Percentiles rank a stretch among this genome's conserved stretches.
Conservation (phyloP, 2,113 vertebrate genomes). For the Lophura nycthemera region DNA sequence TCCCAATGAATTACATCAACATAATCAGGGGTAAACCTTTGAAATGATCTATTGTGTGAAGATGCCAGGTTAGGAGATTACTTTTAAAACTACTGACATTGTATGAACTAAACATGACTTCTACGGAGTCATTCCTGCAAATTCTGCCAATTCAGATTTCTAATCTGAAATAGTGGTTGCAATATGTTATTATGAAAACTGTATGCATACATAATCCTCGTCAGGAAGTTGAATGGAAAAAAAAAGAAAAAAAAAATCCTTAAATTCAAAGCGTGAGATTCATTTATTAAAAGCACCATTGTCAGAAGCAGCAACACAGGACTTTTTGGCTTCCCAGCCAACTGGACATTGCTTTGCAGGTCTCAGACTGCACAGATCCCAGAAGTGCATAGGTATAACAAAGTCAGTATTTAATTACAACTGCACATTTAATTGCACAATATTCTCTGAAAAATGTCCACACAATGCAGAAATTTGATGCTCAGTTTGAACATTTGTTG, state of each 20-base stretch:
- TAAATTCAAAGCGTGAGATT: not conserved
- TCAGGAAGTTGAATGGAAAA: not conserved
- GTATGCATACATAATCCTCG: not conserved
- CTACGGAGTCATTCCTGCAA: not conserved
- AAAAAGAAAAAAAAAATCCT: not conserved
- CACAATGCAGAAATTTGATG: not conserved
- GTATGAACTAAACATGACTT: not conserved
- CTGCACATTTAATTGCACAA: conserved; percentile 30
- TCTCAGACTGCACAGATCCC: not conserved
- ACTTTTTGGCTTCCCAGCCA: not conserved
- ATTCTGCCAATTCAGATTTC: not conserved
- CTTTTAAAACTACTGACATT: not conserved
- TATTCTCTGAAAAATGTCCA: conserved; percentile 11
- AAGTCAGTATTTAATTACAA: conserved; percentile 45
- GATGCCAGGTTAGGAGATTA: conserved; percentile 1
- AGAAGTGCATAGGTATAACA: not conserved
- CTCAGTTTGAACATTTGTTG: conserved; percentile 9
- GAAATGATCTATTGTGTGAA: not conserved
- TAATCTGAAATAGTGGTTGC: not conserved
- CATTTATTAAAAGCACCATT: not conserved
- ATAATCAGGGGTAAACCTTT: not conserved
- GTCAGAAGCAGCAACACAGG: not conserved
- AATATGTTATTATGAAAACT: not conserved
- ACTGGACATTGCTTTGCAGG: not conserved
- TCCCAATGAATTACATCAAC: not conserved